Percentiles rank a stretch among this genome's conserved stretches.
phyloP scores from a whole-genome alignment of 2,113 vertebrate genomes.

The Pao palembangensis region DNA sequence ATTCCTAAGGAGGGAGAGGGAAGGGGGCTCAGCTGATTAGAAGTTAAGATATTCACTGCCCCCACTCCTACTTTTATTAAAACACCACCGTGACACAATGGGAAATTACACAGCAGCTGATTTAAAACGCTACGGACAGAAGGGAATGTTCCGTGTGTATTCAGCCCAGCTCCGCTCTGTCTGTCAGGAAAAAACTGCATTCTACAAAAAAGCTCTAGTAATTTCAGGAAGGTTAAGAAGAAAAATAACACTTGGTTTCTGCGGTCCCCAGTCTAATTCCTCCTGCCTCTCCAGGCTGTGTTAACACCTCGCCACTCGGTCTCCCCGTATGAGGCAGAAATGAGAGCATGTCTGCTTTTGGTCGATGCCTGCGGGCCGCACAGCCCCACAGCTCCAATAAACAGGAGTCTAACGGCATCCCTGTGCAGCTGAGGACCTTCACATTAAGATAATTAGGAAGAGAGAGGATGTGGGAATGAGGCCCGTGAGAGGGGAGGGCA shows the following conservation, averaged over 20 bases:
- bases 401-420: constrained; percentile 63
- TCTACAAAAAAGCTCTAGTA: background rate
- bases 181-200: constrained; percentile 5
- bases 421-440: constrained; percentile 47
- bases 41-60: constrained; percentile 55
- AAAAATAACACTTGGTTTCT: constrained; percentile 1
- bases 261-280: background rate
- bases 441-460: constrained; percentile 68
- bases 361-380: constrained; percentile 41
- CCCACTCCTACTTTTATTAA: constrained; percentile 40
- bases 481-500: constrained; percentile 27
- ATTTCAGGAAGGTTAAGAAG: background rate
- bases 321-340: constrained; percentile 21
- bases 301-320: constrained; percentile 27
- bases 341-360: constrained; percentile 33
- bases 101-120: constrained; percentile 30
- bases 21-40: constrained; percentile 32
- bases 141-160: background rate
- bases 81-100: constrained; percentile 32
- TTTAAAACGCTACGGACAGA: constrained; percentile 8
- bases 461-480: constrained; percentile 46
- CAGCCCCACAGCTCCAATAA: constrained; percentile 53
- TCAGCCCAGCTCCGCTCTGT: background rate
- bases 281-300: constrained; percentile 1
- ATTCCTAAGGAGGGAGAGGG: constrained; percentile 34